phyloP scores from a whole-genome alignment of 2,888 invertebrate genomes.

The Linhomoeus sp. region DNA sequence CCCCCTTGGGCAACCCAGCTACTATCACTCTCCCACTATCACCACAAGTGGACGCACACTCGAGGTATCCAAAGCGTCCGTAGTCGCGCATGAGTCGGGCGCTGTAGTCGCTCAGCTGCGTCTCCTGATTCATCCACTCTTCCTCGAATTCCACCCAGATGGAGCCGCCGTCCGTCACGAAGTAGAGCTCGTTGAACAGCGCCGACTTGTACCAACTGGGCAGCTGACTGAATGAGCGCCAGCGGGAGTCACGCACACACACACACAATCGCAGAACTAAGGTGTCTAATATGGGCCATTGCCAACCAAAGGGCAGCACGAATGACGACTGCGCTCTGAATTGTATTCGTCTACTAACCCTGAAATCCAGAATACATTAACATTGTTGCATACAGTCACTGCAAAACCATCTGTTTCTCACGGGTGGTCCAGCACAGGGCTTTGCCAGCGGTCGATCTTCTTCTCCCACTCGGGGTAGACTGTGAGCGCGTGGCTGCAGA shows the following conservation, averaged over 20 bases:
- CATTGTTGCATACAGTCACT: background rate
- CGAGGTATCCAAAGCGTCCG: slow-evolving; percentile 73
- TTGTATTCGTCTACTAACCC: background rate
- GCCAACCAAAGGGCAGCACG: no score
- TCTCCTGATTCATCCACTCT: slow-evolving; percentile 10
- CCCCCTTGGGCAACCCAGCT: background rate
- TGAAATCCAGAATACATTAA: background rate
- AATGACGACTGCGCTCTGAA: background rate
- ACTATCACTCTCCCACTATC: background rate
- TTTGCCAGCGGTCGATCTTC: slow-evolving; percentile 65
- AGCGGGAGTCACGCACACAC: background rate
- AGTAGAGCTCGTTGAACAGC: slow-evolving; percentile 84
- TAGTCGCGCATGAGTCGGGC: slow-evolving; percentile 37
- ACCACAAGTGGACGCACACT: slow-evolving; percentile 36
- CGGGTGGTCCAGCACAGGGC: slow-evolving; percentile 41
- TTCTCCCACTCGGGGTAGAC: slow-evolving; percentile 59
- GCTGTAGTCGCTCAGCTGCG: slow-evolving; percentile 17
- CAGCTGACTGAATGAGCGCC: slow-evolving; percentile 36
- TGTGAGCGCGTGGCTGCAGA: slow-evolving; percentile 53
- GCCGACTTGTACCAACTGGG: slow-evolving; percentile 89
- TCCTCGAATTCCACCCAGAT: slow-evolving; percentile 51
- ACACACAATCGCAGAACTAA: no score
- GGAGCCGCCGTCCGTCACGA: slow-evolving; percentile 70
- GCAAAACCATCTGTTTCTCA: slow-evolving; percentile 1
- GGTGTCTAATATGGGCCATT: no score